These are phyloP conservation scores for Clanis bilineata DNA, from an alignment of 2,888 invertebrate genomes.

Conservation along the genomic window DNA sequence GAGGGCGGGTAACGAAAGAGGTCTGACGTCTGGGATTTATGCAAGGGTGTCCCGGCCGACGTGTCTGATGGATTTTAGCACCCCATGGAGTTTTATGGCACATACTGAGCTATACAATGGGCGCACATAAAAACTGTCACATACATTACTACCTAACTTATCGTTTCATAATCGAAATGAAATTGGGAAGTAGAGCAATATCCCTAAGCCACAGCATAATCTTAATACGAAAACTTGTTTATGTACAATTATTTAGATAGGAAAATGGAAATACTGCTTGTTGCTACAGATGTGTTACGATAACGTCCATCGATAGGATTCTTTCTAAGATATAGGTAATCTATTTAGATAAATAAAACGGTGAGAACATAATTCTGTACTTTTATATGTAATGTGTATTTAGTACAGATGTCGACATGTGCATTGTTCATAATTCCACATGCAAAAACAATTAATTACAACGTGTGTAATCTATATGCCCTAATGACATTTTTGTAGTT, in stretches of 20 bases:
- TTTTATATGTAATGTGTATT: background rate
- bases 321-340: background rate
- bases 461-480: background rate
- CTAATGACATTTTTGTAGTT: background rate
- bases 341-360: background rate
- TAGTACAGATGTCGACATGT: background rate
- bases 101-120: slow-evolving; percentile 17
- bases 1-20: slow-evolving; percentile 58
- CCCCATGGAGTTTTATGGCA: slow-evolving; percentile 30
- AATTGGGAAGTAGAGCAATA: background rate
- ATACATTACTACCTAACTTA: background rate
- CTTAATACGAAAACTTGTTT: slow-evolving; percentile 4
- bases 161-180: background rate
- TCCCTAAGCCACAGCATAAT: background rate
- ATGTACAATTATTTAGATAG: background rate
- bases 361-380: background rate
- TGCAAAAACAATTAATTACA: background rate
- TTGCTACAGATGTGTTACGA: background rate
- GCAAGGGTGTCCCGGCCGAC: slow-evolving; percentile 49
- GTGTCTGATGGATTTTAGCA: slow-evolving; percentile 29
- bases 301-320: background rate
- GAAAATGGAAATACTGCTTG: background rate
- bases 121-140: background rate
- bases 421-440: background rate
- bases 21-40: slow-evolving; percentile 62